These are phyloP conservation scores for Clarias laeviceps DNA, from an alignment of 2,797 vertebrate species.

Conservation along the genomic window DNA sequence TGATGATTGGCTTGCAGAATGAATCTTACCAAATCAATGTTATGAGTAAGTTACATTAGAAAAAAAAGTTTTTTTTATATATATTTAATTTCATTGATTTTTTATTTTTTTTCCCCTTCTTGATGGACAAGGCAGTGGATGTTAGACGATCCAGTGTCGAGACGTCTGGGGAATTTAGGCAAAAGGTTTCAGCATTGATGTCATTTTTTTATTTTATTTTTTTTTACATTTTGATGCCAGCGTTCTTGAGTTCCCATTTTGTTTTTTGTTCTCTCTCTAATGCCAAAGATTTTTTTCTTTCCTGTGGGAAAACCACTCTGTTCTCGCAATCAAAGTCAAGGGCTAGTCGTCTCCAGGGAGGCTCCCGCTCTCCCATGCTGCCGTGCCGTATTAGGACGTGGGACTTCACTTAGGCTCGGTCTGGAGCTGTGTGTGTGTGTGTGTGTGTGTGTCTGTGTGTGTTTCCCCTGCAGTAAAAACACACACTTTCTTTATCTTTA, in stretches of 20 bases:
- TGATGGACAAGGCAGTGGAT: not conserved
- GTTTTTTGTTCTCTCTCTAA: constrained; percentile 47
- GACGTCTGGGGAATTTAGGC: constrained; percentile 49
- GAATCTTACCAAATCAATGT: not conserved
- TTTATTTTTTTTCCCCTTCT: not conserved
- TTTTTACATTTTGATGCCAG: constrained; percentile 60
- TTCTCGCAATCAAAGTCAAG: constrained; percentile 78
- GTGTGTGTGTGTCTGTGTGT: not conserved
- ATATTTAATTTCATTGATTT: not conserved
- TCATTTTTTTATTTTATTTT: constrained; percentile 47
- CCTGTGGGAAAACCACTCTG: constrained; percentile 85
- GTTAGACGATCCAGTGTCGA: not conserved
- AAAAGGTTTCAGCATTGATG: constrained; percentile 54
- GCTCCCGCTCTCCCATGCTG: constrained; percentile 79
- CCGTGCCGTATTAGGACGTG: constrained; percentile 80
- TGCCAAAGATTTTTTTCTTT: constrained; percentile 69
- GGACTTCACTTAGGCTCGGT: constrained; percentile 39
- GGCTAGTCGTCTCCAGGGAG: constrained; percentile 78
- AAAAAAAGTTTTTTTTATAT: no score
- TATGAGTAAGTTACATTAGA: not conserved
- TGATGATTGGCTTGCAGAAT: not conserved
- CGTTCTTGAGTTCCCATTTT: constrained; percentile 61
- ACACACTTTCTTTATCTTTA: constrained; percentile 7
- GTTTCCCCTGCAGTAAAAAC: no score
- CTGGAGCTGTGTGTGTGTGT: constrained; percentile 47